phyloP scores from a whole-genome alignment of 1,140 invertebrate species.

The Camponotus pennsylvanicus region DNA sequence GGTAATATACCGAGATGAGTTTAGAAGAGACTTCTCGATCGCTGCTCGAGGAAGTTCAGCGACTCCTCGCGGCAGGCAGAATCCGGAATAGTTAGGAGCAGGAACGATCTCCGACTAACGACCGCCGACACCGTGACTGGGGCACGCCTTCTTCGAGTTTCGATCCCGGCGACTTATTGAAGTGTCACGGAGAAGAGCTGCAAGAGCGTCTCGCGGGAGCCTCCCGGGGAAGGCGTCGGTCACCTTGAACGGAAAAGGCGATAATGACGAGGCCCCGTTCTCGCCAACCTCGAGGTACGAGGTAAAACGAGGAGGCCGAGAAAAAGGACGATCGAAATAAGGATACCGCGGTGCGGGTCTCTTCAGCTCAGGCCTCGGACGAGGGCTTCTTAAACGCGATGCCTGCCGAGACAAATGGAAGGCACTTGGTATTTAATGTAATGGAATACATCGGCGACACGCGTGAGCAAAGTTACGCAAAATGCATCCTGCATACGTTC shows the following conservation, averaged over 20 bases:
- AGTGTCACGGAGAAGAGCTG: constrained; percentile 40
- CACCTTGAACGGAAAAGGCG: constrained; percentile 40
- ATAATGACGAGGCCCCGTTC: constrained; percentile 41
- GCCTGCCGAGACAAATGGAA: not conserved
- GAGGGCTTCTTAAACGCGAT: constrained; percentile 19
- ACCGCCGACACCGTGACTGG: constrained; percentile 40
- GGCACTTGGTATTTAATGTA: constrained; percentile 39
- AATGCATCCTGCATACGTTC: not conserved
- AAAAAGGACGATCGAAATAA: constrained; percentile 31
- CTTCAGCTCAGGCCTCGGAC: not conserved
- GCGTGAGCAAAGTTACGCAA: constrained; percentile 46
- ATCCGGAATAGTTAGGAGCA: constrained; percentile 38
- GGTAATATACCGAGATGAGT: constrained; percentile 24
- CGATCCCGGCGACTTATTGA: constrained; percentile 52
- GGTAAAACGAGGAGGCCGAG: constrained; percentile 7
- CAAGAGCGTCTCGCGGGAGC: constrained; percentile 20
- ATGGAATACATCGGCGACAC: constrained; percentile 49
- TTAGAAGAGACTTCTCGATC: not conserved
- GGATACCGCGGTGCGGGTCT: constrained; percentile 8
- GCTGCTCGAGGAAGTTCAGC: not conserved
- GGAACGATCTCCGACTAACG: constrained; percentile 31
- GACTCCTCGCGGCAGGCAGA: constrained; percentile 4
- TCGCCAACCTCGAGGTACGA: constrained; percentile 49
- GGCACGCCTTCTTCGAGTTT: constrained; percentile 60
- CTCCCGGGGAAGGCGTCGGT: constrained; percentile 40